phyloP scores from a whole-genome alignment of 1,140 invertebrate species.

The Chrysoperla carnea region DNA sequence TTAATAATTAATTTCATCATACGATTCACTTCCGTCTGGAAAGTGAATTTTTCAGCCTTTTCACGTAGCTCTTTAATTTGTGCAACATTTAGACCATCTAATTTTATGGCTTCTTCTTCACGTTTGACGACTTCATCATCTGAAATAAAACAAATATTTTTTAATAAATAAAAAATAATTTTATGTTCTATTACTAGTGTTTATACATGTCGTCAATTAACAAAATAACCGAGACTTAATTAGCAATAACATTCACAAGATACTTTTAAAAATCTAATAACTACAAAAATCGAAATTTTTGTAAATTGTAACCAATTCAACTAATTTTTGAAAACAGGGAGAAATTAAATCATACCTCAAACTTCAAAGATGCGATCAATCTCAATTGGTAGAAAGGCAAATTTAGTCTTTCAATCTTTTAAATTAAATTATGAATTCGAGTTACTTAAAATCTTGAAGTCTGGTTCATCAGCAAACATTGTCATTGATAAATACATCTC shows the following conservation, averaged over 20 bases:
- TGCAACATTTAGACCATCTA: constrained; percentile 88
- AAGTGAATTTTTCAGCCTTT: constrained; percentile 82
- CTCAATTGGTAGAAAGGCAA: no score
- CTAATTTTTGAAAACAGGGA: neutral
- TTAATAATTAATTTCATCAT: constrained; percentile 99
- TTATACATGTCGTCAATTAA: constrained; percentile 1
- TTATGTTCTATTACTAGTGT: no score
- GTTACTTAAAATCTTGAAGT: no score
- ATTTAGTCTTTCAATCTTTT: no score
- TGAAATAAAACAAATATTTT: constrained; percentile 18
- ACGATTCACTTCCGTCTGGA: constrained; percentile 93
- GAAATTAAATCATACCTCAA: no score
- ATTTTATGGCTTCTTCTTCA: constrained; percentile 92
- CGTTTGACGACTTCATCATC: constrained; percentile 64
- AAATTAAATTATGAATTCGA: no score
- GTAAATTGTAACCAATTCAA: neutral
- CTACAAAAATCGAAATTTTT: no score
- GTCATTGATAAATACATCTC: no score
- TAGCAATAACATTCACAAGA: neutral
- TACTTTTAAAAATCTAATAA: neutral
- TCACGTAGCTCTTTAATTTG: constrained; percentile 85
- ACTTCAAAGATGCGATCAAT: no score
- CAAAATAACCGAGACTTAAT: neutral
- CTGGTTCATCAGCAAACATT: no score
- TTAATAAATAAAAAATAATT: neutral